Evolutionary conservation across 2,888 invertebrate species (phyloP).

Genomic region (Sericinus montela): DNA sequence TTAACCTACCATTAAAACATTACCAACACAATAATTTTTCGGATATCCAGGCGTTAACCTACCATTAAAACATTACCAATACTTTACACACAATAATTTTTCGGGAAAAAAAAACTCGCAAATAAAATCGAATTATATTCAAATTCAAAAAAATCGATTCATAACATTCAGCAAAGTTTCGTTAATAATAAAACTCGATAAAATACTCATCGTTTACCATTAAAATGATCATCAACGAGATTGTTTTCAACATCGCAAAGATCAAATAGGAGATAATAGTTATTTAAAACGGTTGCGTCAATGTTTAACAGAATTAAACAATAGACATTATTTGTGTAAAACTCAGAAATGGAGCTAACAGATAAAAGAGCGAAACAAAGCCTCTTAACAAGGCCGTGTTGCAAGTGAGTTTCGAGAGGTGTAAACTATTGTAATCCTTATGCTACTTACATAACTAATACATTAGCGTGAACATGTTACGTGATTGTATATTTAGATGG

Average conservation of each 20-base stretch:
- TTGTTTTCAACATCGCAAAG: not conserved
- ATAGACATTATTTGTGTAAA: slow-evolving; percentile 10
- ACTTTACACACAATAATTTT: no score
- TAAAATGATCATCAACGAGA: no score
- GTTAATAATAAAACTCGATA: no score
- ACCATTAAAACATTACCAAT: no score
- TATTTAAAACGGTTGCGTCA: not conserved
- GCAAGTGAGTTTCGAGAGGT: not conserved
- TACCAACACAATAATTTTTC: no score
- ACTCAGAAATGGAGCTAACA: not conserved
- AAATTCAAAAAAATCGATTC: no score
- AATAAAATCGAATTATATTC: no score
- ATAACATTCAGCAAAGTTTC: no score
- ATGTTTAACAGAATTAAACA: not conserved
- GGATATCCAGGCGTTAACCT: no score
- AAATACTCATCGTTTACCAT: no score
- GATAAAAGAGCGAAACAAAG: slow-evolving; percentile 7
- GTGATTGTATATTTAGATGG: slow-evolving; percentile 12
- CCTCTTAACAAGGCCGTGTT: slow-evolving; percentile 7
- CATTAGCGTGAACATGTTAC: not conserved
- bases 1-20: no score
- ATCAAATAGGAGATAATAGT: not conserved
- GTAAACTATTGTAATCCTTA: slow-evolving; percentile 1
- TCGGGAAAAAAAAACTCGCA: no score
- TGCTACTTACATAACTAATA: not conserved